Conservation (phyloP, 2,113 vertebrate genomes). For the Paratilapia polleni region DNA sequence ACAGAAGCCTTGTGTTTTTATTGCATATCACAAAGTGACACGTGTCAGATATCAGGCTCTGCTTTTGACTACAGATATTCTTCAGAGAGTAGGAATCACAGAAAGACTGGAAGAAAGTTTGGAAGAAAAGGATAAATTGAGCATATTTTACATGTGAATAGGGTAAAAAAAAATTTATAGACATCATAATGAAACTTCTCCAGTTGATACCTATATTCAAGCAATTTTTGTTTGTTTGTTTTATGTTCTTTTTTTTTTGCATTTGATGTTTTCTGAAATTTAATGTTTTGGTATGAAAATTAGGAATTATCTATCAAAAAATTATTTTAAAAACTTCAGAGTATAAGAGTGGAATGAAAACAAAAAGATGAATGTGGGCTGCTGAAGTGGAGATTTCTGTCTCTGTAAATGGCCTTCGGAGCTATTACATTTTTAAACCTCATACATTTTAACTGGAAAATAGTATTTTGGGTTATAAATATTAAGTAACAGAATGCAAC, state of each 20-base stretch:
- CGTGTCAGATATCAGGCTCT: background rate
- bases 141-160: background rate
- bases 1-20: constrained; percentile 5
- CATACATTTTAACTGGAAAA: background rate
- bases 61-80: background rate
- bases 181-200: background rate
- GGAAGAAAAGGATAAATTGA: fast-evolving
- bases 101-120: background rate
- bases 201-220: too few relatives aligned
- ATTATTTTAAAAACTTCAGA: too few relatives aligned
- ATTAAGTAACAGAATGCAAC: background rate
- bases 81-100: background rate
- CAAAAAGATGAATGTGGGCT: too few relatives aligned
- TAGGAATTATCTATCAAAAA: background rate
- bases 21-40: constrained; percentile 40
- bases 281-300: background rate
- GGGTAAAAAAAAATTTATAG: fast-evolving
- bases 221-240: too few relatives aligned
- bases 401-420: too few relatives aligned
- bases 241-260: background rate
- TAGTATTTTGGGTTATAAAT: background rate
- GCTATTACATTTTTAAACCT: background rate
- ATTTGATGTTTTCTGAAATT: background rate
- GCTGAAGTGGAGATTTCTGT: too few relatives aligned
- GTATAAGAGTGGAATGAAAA: too few relatives aligned